A percentile compares a stretch with the other conserved stretches of the same genome.
Evolutionary conservation across 2,888 invertebrate genomes (phyloP).

Genomic region (Pandemis corylana): DNA sequence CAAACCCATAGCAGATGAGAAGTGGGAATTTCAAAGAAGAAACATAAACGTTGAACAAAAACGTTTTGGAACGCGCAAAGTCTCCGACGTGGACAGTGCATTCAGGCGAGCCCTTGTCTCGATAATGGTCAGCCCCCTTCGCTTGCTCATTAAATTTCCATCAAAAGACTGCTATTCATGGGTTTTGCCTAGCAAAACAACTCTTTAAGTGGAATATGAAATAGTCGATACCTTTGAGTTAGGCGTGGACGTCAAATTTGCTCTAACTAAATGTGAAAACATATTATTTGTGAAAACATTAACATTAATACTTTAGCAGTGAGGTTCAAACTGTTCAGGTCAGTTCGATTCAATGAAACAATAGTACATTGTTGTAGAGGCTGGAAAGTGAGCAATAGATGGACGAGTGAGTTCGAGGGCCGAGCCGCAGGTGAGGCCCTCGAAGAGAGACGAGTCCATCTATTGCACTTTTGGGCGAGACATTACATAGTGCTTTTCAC

Average conservation of each 20-base stretch:
- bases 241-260: neutral
- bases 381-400: no score
- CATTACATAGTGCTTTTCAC: no score
- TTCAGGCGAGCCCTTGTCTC: conserved; percentile 68
- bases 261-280: no score
- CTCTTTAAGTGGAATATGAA: conserved; percentile 41
- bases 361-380: no score
- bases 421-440: no score
- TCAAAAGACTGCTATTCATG: conserved; percentile 69
- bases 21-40: neutral
- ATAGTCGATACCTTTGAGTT: conserved; percentile 36
- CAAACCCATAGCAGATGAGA: neutral
- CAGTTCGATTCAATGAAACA: no score
- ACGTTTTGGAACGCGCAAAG: conserved; percentile 12
- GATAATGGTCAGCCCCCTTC: conserved; percentile 75
- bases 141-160: conserved; percentile 77
- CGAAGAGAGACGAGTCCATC: no score
- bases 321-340: no score
- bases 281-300: neutral
- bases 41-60: conserved; percentile 21
- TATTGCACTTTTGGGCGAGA: no score
- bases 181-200: conserved; percentile 61
- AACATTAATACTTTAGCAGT: no score
- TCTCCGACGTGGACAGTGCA: conserved; percentile 58
- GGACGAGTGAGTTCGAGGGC: no score